Conservation (phyloP, 1,140 invertebrate genomes). For the Bombyx mandarina region DNA sequence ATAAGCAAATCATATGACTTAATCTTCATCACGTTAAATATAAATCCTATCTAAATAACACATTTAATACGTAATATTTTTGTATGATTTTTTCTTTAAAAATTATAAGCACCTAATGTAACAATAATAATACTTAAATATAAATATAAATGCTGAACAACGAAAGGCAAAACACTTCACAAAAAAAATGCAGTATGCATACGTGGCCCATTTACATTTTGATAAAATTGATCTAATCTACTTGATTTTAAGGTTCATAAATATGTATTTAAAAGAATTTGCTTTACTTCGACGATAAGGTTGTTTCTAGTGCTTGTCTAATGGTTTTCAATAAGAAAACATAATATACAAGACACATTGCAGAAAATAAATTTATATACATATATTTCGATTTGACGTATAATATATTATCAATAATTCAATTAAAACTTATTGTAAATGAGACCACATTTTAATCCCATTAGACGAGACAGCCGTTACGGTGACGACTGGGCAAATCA, state of each 20-base stretch:
- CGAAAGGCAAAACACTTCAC: slow-evolving; percentile 45
- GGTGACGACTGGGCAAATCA: slow-evolving; percentile 43
- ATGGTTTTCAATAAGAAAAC: too few relatives aligned
- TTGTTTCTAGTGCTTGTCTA: too few relatives aligned
- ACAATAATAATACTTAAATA: slow-evolving; percentile 11
- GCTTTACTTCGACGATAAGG: too few relatives aligned
- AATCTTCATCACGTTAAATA: too few relatives aligned
- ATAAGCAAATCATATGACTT: too few relatives aligned
- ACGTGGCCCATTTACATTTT: slow-evolving; percentile 8
- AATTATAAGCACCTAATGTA: slow-evolving; percentile 20
- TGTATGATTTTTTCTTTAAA: slow-evolving; percentile 14
- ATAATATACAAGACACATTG: too few relatives aligned
- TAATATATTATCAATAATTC: too few relatives aligned
- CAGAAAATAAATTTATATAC: too few relatives aligned
- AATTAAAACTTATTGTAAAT: slow-evolving; percentile 1
- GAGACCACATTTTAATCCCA: slow-evolving; percentile 9
- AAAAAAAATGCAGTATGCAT: slow-evolving; percentile 23
- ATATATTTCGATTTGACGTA: too few relatives aligned
- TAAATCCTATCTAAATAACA: slow-evolving; percentile 18
- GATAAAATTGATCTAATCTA: too few relatives aligned
- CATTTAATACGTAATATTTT: slow-evolving; percentile 11
- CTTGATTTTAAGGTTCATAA: too few relatives aligned
- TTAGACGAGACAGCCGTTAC: slow-evolving; percentile 16
- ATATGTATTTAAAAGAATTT: too few relatives aligned
- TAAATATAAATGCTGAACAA: slow-evolving; percentile 34